Evolutionary conservation across 2,888 invertebrate species (phyloP).

Genomic region (Caenorhabditis sp.): DNA sequence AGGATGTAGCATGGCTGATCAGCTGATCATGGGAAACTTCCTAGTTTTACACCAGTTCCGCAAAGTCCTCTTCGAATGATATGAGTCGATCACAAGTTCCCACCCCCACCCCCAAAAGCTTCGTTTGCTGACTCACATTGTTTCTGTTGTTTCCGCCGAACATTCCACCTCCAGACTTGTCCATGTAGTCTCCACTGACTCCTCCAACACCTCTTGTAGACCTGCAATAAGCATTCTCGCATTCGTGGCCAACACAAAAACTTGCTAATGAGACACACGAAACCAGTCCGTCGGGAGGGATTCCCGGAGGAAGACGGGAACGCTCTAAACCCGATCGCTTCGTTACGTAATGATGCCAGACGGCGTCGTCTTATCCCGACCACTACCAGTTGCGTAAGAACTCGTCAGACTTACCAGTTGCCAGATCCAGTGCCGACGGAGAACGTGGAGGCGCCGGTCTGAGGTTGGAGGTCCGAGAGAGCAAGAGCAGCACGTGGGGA

Average conservation of each 20-base stretch:
- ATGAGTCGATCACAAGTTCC: constrained; percentile 1
- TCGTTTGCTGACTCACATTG: constrained; percentile 59
- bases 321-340: constrained; percentile 64
- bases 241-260: constrained; percentile 12
- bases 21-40: too few relatives aligned
- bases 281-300: constrained; percentile 17
- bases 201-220: constrained; percentile 75
- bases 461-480: constrained; percentile 77
- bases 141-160: constrained; percentile 69
- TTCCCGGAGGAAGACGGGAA: constrained; percentile 5
- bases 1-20: too few relatives aligned
- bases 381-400: constrained; percentile 46
- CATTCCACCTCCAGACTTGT: constrained; percentile 64
- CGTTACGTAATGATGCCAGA: constrained; percentile 61
- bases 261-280: constrained; percentile 26
- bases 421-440: constrained; percentile 69
- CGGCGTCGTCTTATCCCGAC: constrained; percentile 8
- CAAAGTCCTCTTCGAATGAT: too few relatives aligned
- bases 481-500: constrained; percentile 78
- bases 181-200: constrained; percentile 70
- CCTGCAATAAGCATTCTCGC: constrained; percentile 58
- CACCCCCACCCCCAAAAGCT: not conserved
- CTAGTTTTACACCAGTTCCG: too few relatives aligned
- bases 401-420: constrained; percentile 65
- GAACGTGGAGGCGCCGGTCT: constrained; percentile 70